Evolutionary conservation across 2,797 vertebrate species (phyloP).

Genomic region (Pseudomugil gertrudae): DNA sequence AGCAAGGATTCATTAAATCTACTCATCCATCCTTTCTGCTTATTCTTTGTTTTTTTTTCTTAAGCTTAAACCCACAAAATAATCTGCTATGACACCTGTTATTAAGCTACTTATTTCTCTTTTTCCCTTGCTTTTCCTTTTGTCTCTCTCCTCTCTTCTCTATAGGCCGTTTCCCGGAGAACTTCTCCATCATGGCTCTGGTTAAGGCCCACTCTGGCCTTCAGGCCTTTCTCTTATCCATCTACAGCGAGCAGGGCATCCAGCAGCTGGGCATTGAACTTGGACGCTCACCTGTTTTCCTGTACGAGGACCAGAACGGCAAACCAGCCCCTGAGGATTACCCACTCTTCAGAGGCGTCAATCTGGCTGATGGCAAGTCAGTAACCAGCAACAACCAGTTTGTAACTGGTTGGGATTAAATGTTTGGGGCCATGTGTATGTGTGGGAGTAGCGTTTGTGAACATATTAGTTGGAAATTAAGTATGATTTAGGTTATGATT

Average conservation of each 20-base stretch:
- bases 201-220: slow-evolving; percentile 87
- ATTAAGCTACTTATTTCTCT: not conserved
- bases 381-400: slow-evolving; percentile 75
- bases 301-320: slow-evolving; percentile 90
- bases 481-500: not conserved
- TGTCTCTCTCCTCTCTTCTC: not conserved
- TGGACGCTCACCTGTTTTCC: slow-evolving; percentile 88
- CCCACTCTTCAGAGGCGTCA: slow-evolving; percentile 89
- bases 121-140: not conserved
- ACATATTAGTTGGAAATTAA: not conserved
- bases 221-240: slow-evolving; percentile 89
- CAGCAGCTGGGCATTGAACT: slow-evolving; percentile 91
- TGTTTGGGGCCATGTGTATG: slow-evolving; percentile 20
- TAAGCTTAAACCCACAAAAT: not conserved
- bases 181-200: slow-evolving; percentile 91
- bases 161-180: slow-evolving; percentile 88
- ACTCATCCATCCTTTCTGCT: no score
- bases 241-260: slow-evolving; percentile 89
- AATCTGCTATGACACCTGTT: not conserved
- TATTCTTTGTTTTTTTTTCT: no score
- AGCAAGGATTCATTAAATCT: not conserved
- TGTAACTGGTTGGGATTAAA: slow-evolving; percentile 57
- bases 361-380: slow-evolving; percentile 90
- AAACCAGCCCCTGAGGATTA: slow-evolving; percentile 88
- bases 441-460: slow-evolving; percentile 8